These are phyloP conservation scores for Augiades crinisus DNA, from an alignment of 2,888 invertebrate genomes.

Conservation along the genomic window DNA sequence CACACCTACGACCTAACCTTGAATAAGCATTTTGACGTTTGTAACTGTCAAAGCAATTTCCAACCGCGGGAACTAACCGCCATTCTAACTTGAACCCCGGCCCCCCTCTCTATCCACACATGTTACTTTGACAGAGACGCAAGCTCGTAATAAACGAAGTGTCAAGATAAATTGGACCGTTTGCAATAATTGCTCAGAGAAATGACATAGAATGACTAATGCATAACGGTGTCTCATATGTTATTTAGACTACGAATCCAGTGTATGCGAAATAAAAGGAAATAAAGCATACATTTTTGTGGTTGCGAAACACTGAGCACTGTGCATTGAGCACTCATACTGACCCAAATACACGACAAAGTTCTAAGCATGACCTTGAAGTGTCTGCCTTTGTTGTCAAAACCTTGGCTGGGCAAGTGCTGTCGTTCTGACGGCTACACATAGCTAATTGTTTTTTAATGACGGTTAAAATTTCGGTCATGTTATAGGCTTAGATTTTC, in stretches of 20 bases:
- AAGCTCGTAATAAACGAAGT: slow-evolving; percentile 30
- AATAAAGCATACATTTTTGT: neutral
- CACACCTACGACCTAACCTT: slow-evolving; percentile 62
- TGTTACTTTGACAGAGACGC: slow-evolving; percentile 21
- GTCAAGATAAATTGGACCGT: slow-evolving; percentile 43
- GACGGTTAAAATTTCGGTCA: too few relatives aligned
- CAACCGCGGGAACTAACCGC: slow-evolving; percentile 40
- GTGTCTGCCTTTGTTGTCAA: slow-evolving; percentile 1
- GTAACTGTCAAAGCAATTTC: slow-evolving; percentile 68
- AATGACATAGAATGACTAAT: slow-evolving; percentile 62
- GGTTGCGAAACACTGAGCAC: too few relatives aligned
- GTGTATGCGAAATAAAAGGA: slow-evolving; percentile 7
- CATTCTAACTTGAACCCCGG: slow-evolving; percentile 42
- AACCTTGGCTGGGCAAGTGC: slow-evolving; percentile 14
- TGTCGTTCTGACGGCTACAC: slow-evolving; percentile 21
- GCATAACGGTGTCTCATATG: slow-evolving; percentile 52
- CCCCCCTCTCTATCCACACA: slow-evolving; percentile 19
- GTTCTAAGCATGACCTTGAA: slow-evolving; percentile 3
- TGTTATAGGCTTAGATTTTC: too few relatives aligned
- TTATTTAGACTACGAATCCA: slow-evolving; percentile 10
- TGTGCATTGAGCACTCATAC: too few relatives aligned
- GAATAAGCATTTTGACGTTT: slow-evolving; percentile 54
- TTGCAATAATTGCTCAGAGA: slow-evolving; percentile 57
- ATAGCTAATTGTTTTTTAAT: slow-evolving; percentile 15
- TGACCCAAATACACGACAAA: neutral